These are phyloP conservation scores for Pristionchus entomophagus DNA, from an alignment of 2,888 invertebrate species.

Conservation along the genomic window DNA sequence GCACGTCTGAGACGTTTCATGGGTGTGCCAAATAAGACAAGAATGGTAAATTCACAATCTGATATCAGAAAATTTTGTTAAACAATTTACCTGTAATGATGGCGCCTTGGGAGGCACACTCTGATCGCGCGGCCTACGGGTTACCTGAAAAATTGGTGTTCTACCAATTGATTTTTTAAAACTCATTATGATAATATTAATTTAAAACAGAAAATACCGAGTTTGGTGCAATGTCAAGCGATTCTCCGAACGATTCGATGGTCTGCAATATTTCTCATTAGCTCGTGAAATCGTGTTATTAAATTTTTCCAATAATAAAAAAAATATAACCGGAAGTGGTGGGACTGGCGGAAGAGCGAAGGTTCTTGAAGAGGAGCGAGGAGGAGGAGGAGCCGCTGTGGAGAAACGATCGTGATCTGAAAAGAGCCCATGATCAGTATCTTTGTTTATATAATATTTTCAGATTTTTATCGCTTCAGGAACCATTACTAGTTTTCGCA, in stretches of 20 bases:
- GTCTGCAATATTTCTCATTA: too few relatives aligned
- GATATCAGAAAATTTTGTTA: not conserved
- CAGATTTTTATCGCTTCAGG: not conserved
- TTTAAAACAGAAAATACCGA: not conserved
- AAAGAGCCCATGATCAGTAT: not conserved
- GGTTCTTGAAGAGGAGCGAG: not conserved
- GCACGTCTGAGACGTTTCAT: too few relatives aligned
- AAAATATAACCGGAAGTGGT: not conserved
- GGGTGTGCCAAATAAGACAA: too few relatives aligned
- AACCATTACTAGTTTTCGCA: not conserved
- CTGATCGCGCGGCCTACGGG: not conserved
- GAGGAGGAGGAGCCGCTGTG: not conserved
- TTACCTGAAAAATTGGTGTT: too few relatives aligned
- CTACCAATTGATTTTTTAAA: not conserved
- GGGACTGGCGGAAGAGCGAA: not conserved
- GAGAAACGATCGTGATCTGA: not conserved
- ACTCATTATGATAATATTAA: too few relatives aligned
- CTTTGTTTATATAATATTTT: too few relatives aligned
- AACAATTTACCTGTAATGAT: slow-evolving; percentile 16
- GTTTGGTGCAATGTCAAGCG: too few relatives aligned
- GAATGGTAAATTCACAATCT: too few relatives aligned
- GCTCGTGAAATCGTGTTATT: too few relatives aligned
- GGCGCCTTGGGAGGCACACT: slow-evolving; percentile 25
- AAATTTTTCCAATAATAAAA: too few relatives aligned
- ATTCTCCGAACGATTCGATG: too few relatives aligned